A percentile compares a stretch with the other conserved stretches of the same genome.
phyloP scores from a whole-genome alignment of 2,113 vertebrate genomes.

The Acanthisitta chloris region DNA sequence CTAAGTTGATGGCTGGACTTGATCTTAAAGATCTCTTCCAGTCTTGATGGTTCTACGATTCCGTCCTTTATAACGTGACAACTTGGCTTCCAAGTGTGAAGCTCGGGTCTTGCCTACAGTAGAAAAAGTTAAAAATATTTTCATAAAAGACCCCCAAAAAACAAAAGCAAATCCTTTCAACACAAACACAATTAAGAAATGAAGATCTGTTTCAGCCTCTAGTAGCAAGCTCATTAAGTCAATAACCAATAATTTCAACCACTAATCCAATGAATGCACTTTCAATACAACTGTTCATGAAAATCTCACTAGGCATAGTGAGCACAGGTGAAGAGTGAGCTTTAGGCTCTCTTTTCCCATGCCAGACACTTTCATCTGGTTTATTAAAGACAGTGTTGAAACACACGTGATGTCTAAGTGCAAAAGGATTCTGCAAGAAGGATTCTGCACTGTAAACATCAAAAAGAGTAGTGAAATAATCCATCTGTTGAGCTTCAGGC shows the following conservation, averaged over 20 bases:
- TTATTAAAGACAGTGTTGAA: not conserved
- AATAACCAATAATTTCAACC: not conserved
- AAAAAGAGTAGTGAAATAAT: not conserved
- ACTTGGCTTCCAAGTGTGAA: not conserved
- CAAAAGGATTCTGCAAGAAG: not conserved
- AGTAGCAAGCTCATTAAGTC: not conserved
- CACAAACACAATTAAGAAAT: not conserved
- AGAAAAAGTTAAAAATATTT: not conserved
- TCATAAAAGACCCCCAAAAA: not conserved
- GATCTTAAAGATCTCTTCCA: no score
- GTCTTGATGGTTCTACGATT: no score
- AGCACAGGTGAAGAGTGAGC: not conserved
- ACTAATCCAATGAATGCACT: not conserved
- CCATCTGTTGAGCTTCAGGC: not conserved
- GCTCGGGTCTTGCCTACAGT: not conserved
- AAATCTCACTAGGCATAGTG: not conserved
- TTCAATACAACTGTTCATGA: not conserved
- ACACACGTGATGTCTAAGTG: not conserved
- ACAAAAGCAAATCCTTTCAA: not conserved
- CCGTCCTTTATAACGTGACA: not conserved
- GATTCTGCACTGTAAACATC: not conserved
- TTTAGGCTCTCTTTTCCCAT: not conserved
- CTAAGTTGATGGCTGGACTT: no score
- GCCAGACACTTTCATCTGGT: not conserved
- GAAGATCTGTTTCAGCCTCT: not conserved